phyloP scores from a whole-genome alignment of 2,113 vertebrate genomes.

The Mormoops blainvillei region DNA sequence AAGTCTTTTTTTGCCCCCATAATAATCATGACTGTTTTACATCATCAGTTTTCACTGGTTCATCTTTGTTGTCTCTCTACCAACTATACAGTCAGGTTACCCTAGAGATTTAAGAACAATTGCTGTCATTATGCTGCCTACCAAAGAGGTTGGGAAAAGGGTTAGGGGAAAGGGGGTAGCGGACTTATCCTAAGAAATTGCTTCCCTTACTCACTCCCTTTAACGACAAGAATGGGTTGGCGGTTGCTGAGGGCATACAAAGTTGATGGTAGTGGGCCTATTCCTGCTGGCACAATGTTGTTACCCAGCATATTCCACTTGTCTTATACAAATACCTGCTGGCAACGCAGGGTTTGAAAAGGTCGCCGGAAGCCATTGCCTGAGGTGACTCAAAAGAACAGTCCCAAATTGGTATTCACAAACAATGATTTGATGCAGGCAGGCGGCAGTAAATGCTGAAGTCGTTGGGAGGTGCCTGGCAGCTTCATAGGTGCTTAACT shows the following conservation, averaged over 20 bases:
- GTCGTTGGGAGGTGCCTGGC: background rate
- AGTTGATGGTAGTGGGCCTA: background rate
- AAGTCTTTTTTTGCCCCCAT: background rate
- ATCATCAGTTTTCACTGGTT: background rate
- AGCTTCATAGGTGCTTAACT: background rate
- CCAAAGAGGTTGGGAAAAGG: background rate
- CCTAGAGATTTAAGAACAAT: background rate
- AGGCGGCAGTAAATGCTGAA: background rate
- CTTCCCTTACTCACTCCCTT: background rate
- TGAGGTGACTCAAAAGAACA: background rate
- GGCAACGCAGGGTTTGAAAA: background rate
- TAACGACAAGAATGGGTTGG: background rate
- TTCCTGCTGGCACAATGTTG: background rate
- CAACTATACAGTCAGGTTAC: background rate
- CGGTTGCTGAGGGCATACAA: background rate
- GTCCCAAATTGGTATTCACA: background rate
- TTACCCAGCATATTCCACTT: background rate
- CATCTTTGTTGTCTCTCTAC: background rate
- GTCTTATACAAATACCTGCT: background rate
- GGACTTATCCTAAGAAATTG: background rate
- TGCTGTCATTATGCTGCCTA: background rate
- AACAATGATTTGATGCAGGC: background rate
- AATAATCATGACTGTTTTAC: background rate
- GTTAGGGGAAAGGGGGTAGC: rapidly evolving
- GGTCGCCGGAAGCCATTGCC: background rate